A percentile compares a stretch with the other conserved stretches of the same genome.
Conservation (phyloP, 2,113 vertebrate species). For the Ictalurus furcatus region DNA sequence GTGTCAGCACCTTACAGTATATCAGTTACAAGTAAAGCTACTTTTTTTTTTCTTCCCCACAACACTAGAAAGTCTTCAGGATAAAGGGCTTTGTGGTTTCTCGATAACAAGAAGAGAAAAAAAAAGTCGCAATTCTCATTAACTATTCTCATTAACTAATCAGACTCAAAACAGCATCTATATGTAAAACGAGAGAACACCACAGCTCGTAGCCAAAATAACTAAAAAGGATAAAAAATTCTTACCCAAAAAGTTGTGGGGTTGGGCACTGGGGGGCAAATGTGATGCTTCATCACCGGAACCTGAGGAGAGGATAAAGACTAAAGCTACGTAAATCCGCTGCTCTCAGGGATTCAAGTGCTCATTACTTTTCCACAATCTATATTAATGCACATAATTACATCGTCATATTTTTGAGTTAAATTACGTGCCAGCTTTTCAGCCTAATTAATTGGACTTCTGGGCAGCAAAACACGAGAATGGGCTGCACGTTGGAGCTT, state of each 20-base stretch:
- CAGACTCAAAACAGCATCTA: too few species aligned
- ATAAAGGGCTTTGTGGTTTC: too few species aligned
- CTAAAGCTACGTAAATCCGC: background rate
- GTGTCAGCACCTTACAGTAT: background rate
- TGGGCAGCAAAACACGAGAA: background rate
- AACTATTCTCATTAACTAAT: too few species aligned
- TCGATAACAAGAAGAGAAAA: background rate
- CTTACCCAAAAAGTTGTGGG: too few species aligned
- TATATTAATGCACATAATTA: slow-evolving; percentile 1
- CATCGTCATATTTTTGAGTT: background rate
- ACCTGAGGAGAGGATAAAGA: background rate
- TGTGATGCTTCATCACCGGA: background rate
- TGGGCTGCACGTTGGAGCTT: background rate
- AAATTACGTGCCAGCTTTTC: background rate
- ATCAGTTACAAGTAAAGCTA: background rate
- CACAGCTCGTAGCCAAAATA: background rate
- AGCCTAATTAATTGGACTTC: background rate
- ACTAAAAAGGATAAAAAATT: too few species aligned
- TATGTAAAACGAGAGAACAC: too few species aligned
- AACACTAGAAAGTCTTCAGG: background rate
- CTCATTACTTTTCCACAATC: background rate
- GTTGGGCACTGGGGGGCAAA: background rate
- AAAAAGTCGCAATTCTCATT: too few species aligned
- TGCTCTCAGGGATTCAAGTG: background rate
- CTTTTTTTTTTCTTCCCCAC: too few species aligned